Evolutionary conservation across 2,113 vertebrate genomes (phyloP).

Genomic region (Eulemur macaco): DNA sequence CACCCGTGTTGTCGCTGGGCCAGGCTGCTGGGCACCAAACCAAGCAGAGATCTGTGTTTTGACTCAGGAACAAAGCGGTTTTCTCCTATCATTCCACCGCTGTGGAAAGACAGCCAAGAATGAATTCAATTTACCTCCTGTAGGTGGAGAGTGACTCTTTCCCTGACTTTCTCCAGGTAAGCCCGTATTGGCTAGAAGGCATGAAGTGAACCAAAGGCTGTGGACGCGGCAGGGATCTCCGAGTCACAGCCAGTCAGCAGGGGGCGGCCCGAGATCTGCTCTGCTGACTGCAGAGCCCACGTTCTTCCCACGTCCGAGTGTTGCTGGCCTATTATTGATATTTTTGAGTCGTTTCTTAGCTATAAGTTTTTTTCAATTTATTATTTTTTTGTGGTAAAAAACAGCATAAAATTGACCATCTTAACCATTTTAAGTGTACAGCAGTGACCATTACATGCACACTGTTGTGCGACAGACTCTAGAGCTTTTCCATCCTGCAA

Average conservation of each 20-base stretch:
- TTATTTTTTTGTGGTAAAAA: background rate
- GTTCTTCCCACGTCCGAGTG: no score
- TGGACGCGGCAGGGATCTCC: background rate
- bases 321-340: background rate
- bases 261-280: background rate
- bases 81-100: background rate
- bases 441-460: background rate
- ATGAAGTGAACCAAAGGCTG: background rate
- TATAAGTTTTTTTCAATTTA: background rate
- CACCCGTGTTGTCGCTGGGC: background rate
- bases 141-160: background rate
- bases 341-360: background rate
- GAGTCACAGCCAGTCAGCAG: background rate
- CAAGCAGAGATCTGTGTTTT: background rate
- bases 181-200: background rate
- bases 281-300: background rate
- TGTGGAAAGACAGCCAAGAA: background rate
- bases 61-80: background rate
- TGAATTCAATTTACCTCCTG: background rate
- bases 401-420: background rate
- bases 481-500: background rate
- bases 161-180: background rate
- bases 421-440: background rate
- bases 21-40: background rate
- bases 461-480: background rate